These are phyloP conservation scores for Ptilorrhoa leucosticta DNA, from an alignment of 2,113 vertebrate genomes.

Conservation along the genomic window DNA sequence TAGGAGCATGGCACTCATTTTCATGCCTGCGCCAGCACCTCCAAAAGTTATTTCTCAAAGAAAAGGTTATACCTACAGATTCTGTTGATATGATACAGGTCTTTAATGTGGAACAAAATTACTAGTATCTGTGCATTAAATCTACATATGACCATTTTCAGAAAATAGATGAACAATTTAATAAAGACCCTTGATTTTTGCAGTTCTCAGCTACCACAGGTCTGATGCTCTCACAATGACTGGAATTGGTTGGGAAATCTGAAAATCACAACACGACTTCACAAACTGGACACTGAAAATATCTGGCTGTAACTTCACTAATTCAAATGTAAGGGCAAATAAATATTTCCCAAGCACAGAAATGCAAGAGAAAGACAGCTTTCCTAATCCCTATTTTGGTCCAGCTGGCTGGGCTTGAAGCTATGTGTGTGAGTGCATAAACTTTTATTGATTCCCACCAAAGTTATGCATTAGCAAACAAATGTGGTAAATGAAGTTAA, in stretches of 20 bases:
- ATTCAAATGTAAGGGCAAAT: neutral
- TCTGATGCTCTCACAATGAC: neutral
- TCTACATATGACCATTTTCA: neutral
- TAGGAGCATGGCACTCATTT: neutral
- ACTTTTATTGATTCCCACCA: slow-evolving; percentile 38
- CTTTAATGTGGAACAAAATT: neutral
- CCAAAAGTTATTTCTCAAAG: neutral
- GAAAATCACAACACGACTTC: neutral
- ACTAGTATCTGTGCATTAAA: neutral
- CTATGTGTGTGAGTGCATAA: neutral
- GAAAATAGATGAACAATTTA: neutral
- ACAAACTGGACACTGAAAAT: neutral
- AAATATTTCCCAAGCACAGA: slow-evolving; percentile 39
- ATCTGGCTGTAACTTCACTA: neutral
- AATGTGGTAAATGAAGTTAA: slow-evolving; percentile 57
- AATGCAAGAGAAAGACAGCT: slow-evolving; percentile 15
- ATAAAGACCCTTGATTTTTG: neutral
- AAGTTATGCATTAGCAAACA: slow-evolving; percentile 11
- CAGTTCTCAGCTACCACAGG: neutral
- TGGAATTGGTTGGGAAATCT: neutral
- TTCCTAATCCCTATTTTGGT: slow-evolving; percentile 26
- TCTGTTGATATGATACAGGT: neutral
- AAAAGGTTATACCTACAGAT: neutral
- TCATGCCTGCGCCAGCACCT: neutral
- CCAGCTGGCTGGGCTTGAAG: neutral